phyloP scores from a whole-genome alignment of 2,888 invertebrate species.

The Pycnomerus fuliginosus region DNA sequence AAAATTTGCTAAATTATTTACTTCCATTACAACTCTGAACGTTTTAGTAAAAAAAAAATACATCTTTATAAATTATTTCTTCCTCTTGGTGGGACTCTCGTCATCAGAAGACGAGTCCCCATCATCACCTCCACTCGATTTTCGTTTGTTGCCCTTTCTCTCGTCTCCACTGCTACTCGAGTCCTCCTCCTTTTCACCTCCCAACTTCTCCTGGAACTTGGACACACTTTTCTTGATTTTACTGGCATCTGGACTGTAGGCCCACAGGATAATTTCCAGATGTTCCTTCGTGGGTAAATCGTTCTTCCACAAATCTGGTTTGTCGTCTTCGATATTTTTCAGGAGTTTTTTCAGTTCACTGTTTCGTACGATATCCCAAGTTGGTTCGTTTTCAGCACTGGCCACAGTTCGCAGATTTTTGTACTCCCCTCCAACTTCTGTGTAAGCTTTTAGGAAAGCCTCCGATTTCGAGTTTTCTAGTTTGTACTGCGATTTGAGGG shows the following conservation, averaged over 20 bases:
- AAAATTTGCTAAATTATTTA: background rate
- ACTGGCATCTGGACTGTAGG: slow-evolving; percentile 70
- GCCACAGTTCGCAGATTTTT: slow-evolving; percentile 69
- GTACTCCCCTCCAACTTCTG: slow-evolving; percentile 66
- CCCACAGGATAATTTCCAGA: slow-evolving; percentile 70
- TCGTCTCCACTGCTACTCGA: slow-evolving; percentile 23
- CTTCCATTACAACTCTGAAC: background rate
- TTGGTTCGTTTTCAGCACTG: slow-evolving; percentile 57
- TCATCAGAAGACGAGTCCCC: slow-evolving; percentile 10
- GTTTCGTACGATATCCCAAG: slow-evolving; percentile 78
- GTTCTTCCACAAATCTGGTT: slow-evolving; percentile 63
- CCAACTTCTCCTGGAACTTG: slow-evolving; percentile 53
- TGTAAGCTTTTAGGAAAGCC: slow-evolving; percentile 65
- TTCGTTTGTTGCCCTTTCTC: slow-evolving; percentile 25
- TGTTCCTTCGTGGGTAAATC: slow-evolving; percentile 71
- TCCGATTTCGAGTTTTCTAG: slow-evolving; percentile 54
- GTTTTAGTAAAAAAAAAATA: background rate
- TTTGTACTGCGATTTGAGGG: slow-evolving; percentile 57
- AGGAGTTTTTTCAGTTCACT: slow-evolving; percentile 60
- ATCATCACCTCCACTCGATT: slow-evolving; percentile 5
- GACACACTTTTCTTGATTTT: slow-evolving; percentile 63
- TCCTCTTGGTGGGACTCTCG: slow-evolving; percentile 19
- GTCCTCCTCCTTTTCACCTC: slow-evolving; percentile 35
- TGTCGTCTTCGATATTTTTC: slow-evolving; percentile 60
- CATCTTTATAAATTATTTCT: slow-evolving; percentile 9